A percentile compares a stretch with the other conserved stretches of the same genome.
These are phyloP conservation scores for Diadumene lineata DNA, from an alignment of 92 coral and sea anemone species.

Conservation along the genomic window DNA sequence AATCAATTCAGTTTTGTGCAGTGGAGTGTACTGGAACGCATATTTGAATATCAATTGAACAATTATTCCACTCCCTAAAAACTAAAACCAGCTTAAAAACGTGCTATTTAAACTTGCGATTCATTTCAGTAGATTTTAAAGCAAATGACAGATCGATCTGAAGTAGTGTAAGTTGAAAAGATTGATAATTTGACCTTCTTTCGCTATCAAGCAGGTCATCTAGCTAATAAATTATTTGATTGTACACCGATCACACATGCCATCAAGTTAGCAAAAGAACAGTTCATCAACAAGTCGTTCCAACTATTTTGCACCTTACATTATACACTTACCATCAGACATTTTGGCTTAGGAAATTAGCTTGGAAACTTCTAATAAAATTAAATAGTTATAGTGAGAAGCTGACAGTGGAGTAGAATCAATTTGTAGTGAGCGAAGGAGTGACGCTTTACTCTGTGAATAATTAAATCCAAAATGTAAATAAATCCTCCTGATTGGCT, in stretches of 20 bases:
- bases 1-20: not conserved
- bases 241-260: slow-evolving; percentile 4
- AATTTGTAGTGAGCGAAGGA: slow-evolving; percentile 28
- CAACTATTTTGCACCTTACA: not conserved
- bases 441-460: slow-evolving; percentile 42
- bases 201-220: not conserved
- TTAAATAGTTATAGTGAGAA: not conserved
- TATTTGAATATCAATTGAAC: slow-evolving; percentile 6
- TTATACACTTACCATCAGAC: slow-evolving; percentile 26
- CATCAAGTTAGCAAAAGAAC: slow-evolving; percentile 16
- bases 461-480: not conserved
- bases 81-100: not conserved
- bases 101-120: not conserved
- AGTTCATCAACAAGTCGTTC: not conserved
- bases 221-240: not conserved
- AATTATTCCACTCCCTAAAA: not conserved
- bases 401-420: not conserved
- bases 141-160: no score
- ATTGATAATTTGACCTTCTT: not conserved
- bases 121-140: not conserved
- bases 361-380: not conserved
- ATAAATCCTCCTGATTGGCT: slow-evolving; percentile 14
- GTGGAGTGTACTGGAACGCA: not conserved
- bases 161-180: not conserved
- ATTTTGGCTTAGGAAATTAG: not conserved